A percentile compares a stretch with the other conserved stretches of the same genome.
Conservation (phyloP, 2,888 invertebrate genomes). For the Cordilura impudica region DNA sequence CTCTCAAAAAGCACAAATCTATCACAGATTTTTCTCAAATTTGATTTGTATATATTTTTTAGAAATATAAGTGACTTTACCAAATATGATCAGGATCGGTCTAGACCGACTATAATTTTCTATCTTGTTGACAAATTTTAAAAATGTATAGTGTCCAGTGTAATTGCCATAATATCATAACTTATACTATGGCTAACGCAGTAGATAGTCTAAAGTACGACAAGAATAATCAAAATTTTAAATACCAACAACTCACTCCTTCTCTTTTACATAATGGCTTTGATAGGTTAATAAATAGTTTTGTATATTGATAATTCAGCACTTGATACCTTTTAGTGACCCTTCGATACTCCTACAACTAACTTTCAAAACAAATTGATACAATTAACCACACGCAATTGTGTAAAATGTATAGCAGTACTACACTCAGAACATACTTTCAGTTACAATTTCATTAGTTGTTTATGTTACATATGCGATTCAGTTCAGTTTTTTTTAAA, state of each 20-base stretch:
- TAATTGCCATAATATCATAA: background rate
- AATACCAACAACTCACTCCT: background rate
- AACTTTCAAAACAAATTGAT: slow-evolving; percentile 1
- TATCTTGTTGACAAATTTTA: too few species aligned
- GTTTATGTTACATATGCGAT: too few species aligned
- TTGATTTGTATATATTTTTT: too few species aligned
- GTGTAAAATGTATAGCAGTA: background rate
- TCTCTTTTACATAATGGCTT: background rate
- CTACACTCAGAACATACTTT: too few species aligned
- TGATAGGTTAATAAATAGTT: slow-evolving; percentile 36
- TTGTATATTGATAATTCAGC: slow-evolving; percentile 35
- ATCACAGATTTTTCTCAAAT: too few species aligned
- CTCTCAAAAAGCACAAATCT: too few species aligned
- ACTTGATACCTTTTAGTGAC: slow-evolving; percentile 8
- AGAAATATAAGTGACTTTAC: too few species aligned
- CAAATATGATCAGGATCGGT: too few species aligned
- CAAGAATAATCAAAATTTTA: slow-evolving; percentile 6
- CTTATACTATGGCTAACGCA: background rate
- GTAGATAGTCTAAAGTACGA: background rate
- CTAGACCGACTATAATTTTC: too few species aligned
- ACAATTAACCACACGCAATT: slow-evolving; percentile 53
- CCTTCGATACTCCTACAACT: background rate
- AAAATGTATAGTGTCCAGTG: too few species aligned
- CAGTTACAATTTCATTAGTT: too few species aligned
- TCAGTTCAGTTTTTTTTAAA: too few species aligned